Evolutionary conservation across 2,797 vertebrate species (phyloP).

Genomic region (Amniataba percoides): DNA sequence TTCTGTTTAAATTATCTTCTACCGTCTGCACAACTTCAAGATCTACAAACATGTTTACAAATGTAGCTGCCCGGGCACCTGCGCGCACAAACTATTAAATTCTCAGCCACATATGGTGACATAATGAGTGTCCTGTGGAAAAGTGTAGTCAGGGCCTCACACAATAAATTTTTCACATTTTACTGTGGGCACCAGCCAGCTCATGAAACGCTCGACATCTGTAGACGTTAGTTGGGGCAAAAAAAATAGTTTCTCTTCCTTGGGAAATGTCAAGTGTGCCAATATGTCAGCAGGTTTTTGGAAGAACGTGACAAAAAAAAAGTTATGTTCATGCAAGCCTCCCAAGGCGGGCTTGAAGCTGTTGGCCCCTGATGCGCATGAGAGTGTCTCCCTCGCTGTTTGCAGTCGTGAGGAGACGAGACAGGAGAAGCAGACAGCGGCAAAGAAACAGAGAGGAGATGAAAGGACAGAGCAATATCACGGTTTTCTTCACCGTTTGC

Average conservation of each 20-base stretch:
- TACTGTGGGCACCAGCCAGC: not conserved
- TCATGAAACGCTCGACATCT: constrained; percentile 12
- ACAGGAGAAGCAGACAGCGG: constrained; percentile 22
- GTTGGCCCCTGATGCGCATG: constrained; percentile 25
- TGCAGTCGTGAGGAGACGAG: constrained; percentile 16
- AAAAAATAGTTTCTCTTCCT: constrained; percentile 1
- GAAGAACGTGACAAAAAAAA: constrained; percentile 37
- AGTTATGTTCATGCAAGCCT: constrained; percentile 25
- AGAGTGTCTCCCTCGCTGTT: constrained; percentile 11
- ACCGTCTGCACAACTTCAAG: not conserved
- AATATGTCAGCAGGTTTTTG: constrained; percentile 36
- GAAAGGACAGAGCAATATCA: constrained; percentile 39
- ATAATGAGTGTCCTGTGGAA: constrained; percentile 26
- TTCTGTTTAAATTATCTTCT: constrained; percentile 5
- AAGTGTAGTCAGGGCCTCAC: constrained; percentile 11
- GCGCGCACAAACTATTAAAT: not conserved
- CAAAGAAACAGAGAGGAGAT: constrained; percentile 29
- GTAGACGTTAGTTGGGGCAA: not conserved
- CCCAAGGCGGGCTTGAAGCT: constrained; percentile 31
- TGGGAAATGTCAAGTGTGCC: constrained; percentile 38
- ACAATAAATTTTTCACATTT: constrained; percentile 29
- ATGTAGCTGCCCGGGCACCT: not conserved
- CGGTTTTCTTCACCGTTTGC: constrained; percentile 16
- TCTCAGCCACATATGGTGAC: constrained; percentile 2
- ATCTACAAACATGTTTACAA: not conserved